Evolutionary conservation across 1,140 invertebrate genomes (phyloP).

Genomic region (Zaprionus lachaisei): DNA sequence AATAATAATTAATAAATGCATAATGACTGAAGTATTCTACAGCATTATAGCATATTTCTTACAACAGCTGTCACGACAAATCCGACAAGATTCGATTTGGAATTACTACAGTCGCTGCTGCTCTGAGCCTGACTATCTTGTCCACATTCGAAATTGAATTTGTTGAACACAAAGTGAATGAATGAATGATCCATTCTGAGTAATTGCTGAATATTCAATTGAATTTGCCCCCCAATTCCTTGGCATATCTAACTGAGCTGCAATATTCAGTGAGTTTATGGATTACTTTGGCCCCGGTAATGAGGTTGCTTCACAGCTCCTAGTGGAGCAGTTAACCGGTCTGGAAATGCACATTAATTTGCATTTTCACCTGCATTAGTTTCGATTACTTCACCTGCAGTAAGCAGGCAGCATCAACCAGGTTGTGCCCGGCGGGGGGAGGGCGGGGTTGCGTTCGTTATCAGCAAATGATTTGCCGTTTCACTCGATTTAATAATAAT

Average conservation of each 20-base stretch:
- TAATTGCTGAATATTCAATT: conserved; percentile 19
- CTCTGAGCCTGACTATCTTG: not conserved
- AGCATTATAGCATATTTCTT: too few relatives aligned
- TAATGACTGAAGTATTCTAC: too few relatives aligned
- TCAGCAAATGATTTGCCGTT: conserved; percentile 52
- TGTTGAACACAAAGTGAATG: not conserved
- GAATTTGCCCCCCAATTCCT: conserved; percentile 20
- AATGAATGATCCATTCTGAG: not conserved
- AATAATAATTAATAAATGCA: too few relatives aligned
- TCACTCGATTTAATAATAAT: conserved; percentile 70
- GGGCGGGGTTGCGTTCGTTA: too few relatives aligned
- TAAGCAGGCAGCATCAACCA: not conserved
- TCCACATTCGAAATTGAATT: not conserved
- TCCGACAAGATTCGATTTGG: conserved; percentile 1
- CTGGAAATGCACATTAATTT: conserved; percentile 63
- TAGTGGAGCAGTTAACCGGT: not conserved
- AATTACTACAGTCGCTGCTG: not conserved
- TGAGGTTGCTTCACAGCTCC: conserved; percentile 1
- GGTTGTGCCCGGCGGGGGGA: too few relatives aligned
- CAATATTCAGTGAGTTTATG: conserved; percentile 25
- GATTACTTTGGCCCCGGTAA: conserved; percentile 18
- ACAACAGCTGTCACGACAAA: not conserved
- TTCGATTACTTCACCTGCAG: conserved; percentile 62
- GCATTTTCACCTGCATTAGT: conserved; percentile 42
- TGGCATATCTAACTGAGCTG: not conserved